A percentile compares a stretch with the other conserved stretches of the same genome.
These are phyloP conservation scores for Tiliacea citrago DNA, from an alignment of 2,888 invertebrate species.

Conservation along the genomic window DNA sequence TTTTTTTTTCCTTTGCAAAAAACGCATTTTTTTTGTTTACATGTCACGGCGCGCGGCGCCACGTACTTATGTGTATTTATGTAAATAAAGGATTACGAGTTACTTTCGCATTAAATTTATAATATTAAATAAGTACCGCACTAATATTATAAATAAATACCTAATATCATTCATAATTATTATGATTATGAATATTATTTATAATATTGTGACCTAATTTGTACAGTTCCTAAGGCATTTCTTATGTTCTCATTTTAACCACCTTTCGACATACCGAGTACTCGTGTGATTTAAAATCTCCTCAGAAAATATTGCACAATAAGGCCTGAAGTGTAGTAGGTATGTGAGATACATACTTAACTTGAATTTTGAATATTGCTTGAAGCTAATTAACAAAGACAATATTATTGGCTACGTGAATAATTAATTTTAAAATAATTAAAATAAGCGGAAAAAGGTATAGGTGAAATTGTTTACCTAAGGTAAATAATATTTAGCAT, in stretches of 20 bases:
- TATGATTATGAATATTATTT: background rate
- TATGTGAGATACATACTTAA: background rate
- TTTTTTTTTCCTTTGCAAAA: conserved; percentile 7
- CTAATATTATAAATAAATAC: too few species aligned
- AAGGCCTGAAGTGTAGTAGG: background rate
- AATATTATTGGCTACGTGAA: background rate
- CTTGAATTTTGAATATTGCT: background rate
- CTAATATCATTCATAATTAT: too few species aligned
- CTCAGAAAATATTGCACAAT: background rate
- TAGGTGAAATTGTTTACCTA: background rate
- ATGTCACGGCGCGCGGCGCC: background rate
- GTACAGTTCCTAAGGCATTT: background rate
- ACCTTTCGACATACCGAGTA: background rate
- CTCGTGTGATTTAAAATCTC: background rate
- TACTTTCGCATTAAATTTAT: too few species aligned
- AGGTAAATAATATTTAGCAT: background rate
- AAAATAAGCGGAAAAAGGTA: background rate
- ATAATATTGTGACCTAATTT: background rate
- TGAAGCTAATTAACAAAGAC: background rate
- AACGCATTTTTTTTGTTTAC: background rate
- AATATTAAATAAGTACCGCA: too few species aligned
- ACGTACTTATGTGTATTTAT: background rate
- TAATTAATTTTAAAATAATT: background rate
- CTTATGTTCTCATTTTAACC: background rate
- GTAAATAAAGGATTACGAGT: background rate